Evolutionary conservation across 64 coral and sea anemone species (phyloP).

Genomic region (Montipora foliosa): DNA sequence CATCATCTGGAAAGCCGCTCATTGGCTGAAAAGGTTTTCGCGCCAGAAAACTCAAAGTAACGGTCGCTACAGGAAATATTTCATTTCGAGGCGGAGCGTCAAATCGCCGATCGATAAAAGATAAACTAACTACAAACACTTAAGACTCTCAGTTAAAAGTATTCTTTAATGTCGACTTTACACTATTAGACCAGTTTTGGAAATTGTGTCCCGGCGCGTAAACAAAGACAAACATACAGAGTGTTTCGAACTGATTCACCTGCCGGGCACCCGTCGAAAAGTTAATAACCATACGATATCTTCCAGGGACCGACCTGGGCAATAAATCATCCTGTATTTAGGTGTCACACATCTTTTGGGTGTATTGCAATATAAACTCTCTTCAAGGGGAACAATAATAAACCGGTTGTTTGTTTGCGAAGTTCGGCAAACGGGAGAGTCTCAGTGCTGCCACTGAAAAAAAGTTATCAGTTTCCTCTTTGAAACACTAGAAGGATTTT

Average conservation of each 20-base stretch:
- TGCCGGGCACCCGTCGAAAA: slow-evolving; percentile 13
- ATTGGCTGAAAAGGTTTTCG: slow-evolving; percentile 53
- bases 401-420: background rate
- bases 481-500: too few relatives aligned
- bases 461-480: background rate
- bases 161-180: background rate
- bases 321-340: slow-evolving; percentile 1
- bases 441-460: too few relatives aligned
- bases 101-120: too few relatives aligned
- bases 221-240: slow-evolving; percentile 44
- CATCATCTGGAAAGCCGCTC: slow-evolving; percentile 82
- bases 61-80: background rate
- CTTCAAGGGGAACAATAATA: background rate
- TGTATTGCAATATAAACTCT: background rate
- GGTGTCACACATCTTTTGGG: background rate
- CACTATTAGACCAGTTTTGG: background rate
- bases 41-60: slow-evolving; percentile 43
- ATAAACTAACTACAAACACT: background rate
- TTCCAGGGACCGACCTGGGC: background rate
- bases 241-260: slow-evolving; percentile 6
- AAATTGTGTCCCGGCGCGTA: background rate
- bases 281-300: slow-evolving; percentile 2
- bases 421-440: background rate
- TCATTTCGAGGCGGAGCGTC: background rate
- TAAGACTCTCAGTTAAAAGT: background rate